Base-by-base conservation (phyloP, 2,888 invertebrate genomes). In the Mythimna ferrago region DNA sequence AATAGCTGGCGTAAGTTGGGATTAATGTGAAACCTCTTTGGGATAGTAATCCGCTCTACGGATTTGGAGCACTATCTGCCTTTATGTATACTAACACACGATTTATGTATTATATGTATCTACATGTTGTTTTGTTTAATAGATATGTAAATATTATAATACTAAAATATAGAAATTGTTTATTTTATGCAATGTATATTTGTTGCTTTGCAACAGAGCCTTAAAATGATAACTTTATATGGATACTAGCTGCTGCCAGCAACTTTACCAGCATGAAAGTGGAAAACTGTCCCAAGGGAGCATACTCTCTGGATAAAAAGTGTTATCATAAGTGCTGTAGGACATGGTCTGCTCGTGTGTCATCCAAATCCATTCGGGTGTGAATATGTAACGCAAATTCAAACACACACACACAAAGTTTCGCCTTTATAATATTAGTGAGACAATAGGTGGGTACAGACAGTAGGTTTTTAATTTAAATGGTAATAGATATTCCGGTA, bases 1-100 rank as follows among this genome's bases (percentile, higher is more conserved):
- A 83, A 83, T 68, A 64, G 72, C 76, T 82, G 51, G 60, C 60
- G 64, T 68, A 79, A 76, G 71, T 78, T 78, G 65, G 71, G 73
- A 80, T 75, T 72, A 73, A 80, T 73, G 72, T 71, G 68, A 77
- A 73, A 73, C 56, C 73, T 82, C 73, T 76, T 78, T 74, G 70
- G 63, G 71, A 72, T 68, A 79, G 64, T 63, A 76, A 76, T 74
- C 71, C 56, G 73, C 56, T 73, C 44, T 58, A 73, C 61, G 41
- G 35, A 66, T 71, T n/a, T 54, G 64, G 51, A 66, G 32, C 41
- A 73, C 65, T 69, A 71, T 81, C 66, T 19, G 51, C 53, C 21
- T 58, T 54, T 51, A 61, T 63, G 62, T 73, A 53, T 67, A n/a
- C 58, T 9, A 32, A 64, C 44, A 57, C 35, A 66, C 51, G 10